These are phyloP conservation scores for Nannobrachium achirus DNA, from an alignment of 2,113 vertebrate genomes.

Conservation along the genomic window DNA sequence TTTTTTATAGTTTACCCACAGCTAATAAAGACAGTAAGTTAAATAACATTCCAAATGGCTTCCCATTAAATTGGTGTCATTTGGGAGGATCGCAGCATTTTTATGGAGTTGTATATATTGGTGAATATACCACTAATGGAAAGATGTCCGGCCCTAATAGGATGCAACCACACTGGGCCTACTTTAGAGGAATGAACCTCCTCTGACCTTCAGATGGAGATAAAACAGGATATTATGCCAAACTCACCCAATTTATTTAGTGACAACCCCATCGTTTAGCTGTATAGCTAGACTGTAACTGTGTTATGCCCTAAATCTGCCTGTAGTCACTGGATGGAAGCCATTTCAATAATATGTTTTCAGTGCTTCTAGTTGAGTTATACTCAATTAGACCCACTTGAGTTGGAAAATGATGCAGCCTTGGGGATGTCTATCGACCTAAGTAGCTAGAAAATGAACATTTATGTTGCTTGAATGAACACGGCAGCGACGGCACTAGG, in stretches of 20 bases:
- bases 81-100: slow-evolving; percentile 7
- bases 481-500: too few relatives aligned
- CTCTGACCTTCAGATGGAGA: slow-evolving; percentile 18
- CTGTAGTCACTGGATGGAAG: slow-evolving; percentile 31
- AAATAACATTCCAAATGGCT: slow-evolving; percentile 36
- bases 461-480: slow-evolving; percentile 8
- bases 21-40: slow-evolving; percentile 38
- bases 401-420: slow-evolving; percentile 20
- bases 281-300: neutral
- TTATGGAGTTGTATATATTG: neutral
- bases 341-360: slow-evolving; percentile 2
- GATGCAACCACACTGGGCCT: neutral
- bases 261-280: slow-evolving; percentile 19
- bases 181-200: neutral
- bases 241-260: slow-evolving; percentile 30
- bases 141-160: slow-evolving; percentile 12
- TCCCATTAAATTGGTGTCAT: slow-evolving; percentile 20
- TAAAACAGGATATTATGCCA: slow-evolving; percentile 10
- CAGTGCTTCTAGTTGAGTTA: slow-evolving; percentile 28
- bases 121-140: slow-evolving; percentile 17
- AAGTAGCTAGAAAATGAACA: slow-evolving; percentile 32
- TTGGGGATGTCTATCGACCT: slow-evolving; percentile 21
- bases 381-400: slow-evolving; percentile 26
- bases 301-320: neutral
- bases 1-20: slow-evolving; percentile 22